phyloP scores from a whole-genome alignment of 2,113 vertebrate species.

The Silurus glanis region DNA sequence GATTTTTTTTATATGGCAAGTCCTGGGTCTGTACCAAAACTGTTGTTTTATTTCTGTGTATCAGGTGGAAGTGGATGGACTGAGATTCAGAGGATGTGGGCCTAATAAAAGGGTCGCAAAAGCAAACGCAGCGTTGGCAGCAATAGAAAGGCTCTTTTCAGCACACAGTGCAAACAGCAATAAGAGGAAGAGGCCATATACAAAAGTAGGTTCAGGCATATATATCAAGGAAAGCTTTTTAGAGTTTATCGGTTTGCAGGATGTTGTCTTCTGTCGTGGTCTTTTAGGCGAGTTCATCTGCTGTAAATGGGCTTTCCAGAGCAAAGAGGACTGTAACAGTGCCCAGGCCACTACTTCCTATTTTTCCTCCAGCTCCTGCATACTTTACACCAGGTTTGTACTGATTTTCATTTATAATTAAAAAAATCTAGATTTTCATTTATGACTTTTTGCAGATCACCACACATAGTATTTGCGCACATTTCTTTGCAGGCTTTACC shows the following conservation, averaged over 20 bases:
- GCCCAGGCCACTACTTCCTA: constrained; percentile 28
- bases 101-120: constrained; percentile 96
- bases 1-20: background rate
- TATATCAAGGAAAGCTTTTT: background rate
- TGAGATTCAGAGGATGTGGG: constrained; percentile 88
- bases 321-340: constrained; percentile 10
- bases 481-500: constrained; percentile 20
- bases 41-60: constrained; percentile 5
- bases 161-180: constrained; percentile 81
- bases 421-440: constrained; percentile 9
- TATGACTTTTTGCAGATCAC: background rate
- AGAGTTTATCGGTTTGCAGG: background rate
- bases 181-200: constrained; percentile 87
- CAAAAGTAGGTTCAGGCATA: constrained; percentile 71
- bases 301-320: constrained; percentile 26
- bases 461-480: background rate
- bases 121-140: constrained; percentile 86
- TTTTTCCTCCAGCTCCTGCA: constrained; percentile 18
- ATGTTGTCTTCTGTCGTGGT: background rate
- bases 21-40: background rate
- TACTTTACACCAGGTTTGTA: constrained; percentile 20
- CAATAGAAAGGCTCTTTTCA: constrained; percentile 87
- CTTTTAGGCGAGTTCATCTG: constrained; percentile 15
- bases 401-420: background rate
- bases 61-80: constrained; percentile 92